Conservation (phyloP, 1,140 invertebrate genomes). For the Liolophura sinensis region DNA sequence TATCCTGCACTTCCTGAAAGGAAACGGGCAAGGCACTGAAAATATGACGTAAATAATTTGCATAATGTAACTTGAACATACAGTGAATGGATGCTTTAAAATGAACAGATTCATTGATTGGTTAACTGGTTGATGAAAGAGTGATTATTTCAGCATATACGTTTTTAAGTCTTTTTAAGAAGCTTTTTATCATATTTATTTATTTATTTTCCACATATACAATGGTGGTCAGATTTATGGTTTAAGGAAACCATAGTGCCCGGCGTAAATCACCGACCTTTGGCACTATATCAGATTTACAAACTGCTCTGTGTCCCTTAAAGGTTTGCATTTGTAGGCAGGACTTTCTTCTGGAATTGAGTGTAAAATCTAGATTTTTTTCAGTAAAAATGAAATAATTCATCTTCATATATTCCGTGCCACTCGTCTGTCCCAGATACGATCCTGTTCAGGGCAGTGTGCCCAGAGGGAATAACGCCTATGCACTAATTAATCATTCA, state of each 20-base stretch:
- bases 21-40: slow-evolving; percentile 1
- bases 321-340: too few relatives aligned
- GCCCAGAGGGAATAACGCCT: background rate
- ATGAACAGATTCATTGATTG: background rate
- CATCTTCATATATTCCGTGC: background rate
- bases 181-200: too few relatives aligned
- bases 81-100: background rate
- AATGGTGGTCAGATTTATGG: too few relatives aligned
- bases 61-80: background rate
- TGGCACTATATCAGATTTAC: too few relatives aligned
- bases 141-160: too few relatives aligned
- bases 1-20: slow-evolving; percentile 33
- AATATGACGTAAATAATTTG: background rate
- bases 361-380: background rate
- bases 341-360: background rate
- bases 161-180: too few relatives aligned
- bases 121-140: too few relatives aligned
- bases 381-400: background rate
- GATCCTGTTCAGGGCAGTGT: background rate
- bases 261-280: too few relatives aligned
- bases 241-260: too few relatives aligned
- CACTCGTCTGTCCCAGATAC: background rate
- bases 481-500: background rate
- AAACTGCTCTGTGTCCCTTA: too few relatives aligned
- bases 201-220: too few relatives aligned